These are phyloP conservation scores for Caenorhabditis wallacei DNA, from an alignment of 2,888 invertebrate species.

Conservation along the genomic window DNA sequence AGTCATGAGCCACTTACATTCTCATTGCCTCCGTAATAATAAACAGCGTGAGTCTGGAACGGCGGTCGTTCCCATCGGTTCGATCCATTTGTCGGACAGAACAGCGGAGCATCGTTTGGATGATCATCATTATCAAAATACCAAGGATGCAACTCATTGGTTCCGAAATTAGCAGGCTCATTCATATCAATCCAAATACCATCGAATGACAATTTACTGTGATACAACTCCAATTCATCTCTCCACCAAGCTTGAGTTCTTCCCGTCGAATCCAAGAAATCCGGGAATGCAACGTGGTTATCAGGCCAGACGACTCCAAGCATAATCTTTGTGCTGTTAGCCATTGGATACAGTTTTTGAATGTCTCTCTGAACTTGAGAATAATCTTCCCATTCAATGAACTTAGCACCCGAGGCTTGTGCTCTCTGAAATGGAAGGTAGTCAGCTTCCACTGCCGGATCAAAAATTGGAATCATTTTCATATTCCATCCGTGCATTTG, in stretches of 20 bases:
- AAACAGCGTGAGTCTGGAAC: conserved; percentile 77
- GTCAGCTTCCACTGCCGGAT: conserved; percentile 79
- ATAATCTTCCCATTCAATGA: conserved; percentile 78
- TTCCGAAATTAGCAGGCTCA: conserved; percentile 90
- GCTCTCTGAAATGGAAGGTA: conserved; percentile 76
- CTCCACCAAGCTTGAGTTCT: conserved; percentile 79
- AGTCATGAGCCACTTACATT: conserved; percentile 14
- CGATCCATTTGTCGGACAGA: conserved; percentile 75
- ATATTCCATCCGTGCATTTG: conserved; percentile 73
- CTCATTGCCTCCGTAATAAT: conserved; percentile 69
- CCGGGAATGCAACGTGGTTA: conserved; percentile 80
- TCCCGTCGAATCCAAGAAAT: conserved; percentile 77
- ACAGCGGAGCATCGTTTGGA: conserved; percentile 73
- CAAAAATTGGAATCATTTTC: conserved; percentile 79
- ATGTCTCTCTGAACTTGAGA: conserved; percentile 74
- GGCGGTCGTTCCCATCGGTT: conserved; percentile 79
- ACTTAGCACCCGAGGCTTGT: conserved; percentile 65
- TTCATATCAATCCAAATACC: conserved; percentile 95
- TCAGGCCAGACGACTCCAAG: conserved; percentile 80
- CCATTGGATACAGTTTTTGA: conserved; percentile 77
- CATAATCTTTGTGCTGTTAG: conserved; percentile 76
- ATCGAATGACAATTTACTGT: conserved; percentile 86
- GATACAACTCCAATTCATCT: conserved; percentile 74
- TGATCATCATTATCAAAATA: conserved; percentile 73
- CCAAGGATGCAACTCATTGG: conserved; percentile 78